Evolutionary conservation across 1,140 invertebrate species (phyloP), one percentile per base, ranked within the genome.

Genomic region (Heliconius melpomene): DNA sequence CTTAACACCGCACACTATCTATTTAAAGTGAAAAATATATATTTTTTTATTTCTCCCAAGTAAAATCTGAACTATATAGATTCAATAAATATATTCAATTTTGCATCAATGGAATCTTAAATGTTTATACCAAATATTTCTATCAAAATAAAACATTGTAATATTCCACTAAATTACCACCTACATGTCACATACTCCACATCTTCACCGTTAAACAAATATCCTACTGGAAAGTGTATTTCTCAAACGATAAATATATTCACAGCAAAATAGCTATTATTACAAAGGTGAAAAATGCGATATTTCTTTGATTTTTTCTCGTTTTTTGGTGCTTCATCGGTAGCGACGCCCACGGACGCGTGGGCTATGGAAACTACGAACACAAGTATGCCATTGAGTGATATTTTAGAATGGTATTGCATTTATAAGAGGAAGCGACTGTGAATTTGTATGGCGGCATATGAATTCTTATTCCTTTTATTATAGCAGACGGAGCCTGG

Each of bases 181-280:
- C 79, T 77, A 86, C 83, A 54, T 74, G 72, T 74, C 76, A 83
- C 57, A 83, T 80, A 78, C 78, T 75, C 80, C 75, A 82, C 80
- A 86, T 84, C 50, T 78, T 81, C 71, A 72, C 82, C 79, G 83
- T 83, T 84, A 84, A 84, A 77, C 80, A 85, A 85, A 84, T 71
- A 83, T 72, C 83, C 81, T 77, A 84, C 86, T 90, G 87, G 87
- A 90, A 89, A 90, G 86, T 85, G 0, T 23, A 26, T 38, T 36
- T 40, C 32, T 81, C 20, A 60, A 60, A 60, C n/a, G 13, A 13
- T 29, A 66, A 66, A 66, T 66, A 66, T 26, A 26, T 72, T 54
- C 79, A 76, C 54, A 80, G 74, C 6, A 81, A 79, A 74, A 40
- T 83, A 52, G 20, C n/a, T 75, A 46, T 79, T 81, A 83, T 80